Evolutionary conservation across 2,113 vertebrate genomes (phyloP).

Genomic region (Hippoglossus stenolepis): DNA sequence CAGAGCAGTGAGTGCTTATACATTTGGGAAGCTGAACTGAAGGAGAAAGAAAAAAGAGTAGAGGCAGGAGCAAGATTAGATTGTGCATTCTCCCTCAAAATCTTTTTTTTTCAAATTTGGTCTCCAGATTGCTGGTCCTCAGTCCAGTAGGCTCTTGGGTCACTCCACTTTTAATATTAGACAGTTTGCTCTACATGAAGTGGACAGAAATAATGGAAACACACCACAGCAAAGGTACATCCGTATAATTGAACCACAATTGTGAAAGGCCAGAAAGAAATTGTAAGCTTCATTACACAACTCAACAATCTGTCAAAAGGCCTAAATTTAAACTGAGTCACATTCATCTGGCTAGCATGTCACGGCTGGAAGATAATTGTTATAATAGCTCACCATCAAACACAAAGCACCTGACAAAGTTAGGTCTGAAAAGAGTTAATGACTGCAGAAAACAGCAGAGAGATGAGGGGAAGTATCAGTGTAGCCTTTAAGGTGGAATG

Average conservation of each 20-base stretch:
- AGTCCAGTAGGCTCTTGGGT: background rate
- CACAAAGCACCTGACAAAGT: too few species aligned
- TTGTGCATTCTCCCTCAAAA: background rate
- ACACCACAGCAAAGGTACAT: background rate
- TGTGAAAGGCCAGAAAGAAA: background rate
- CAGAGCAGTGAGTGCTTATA: background rate
- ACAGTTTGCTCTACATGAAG: background rate
- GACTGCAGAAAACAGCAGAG: too few species aligned
- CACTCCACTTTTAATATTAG: background rate
- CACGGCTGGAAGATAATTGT: background rate
- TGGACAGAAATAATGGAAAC: constrained; percentile 41
- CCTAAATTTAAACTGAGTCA: too few species aligned
- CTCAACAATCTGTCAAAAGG: too few species aligned
- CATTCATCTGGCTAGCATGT: background rate
- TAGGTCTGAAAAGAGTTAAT: too few species aligned
- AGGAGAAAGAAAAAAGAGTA: background rate
- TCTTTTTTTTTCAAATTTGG: background rate
- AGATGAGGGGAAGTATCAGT: too few species aligned
- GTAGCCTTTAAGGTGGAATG: too few species aligned
- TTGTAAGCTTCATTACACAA: too few species aligned
- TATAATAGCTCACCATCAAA: too few species aligned
- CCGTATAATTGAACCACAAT: background rate
- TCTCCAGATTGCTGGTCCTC: constrained; percentile 1
- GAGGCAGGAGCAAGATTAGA: background rate
- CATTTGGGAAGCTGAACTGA: background rate